Percentiles rank a stretch among this genome's conserved stretches.
Evolutionary conservation across 2,113 vertebrate genomes (phyloP).

Genomic region (rabbit (Oryctolagus cuniculus)): mOryCun1.1 NC_091433.1:136472001-136472500

Average conservation of each 20-base stretch:
- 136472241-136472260: not conserved
- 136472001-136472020: not conserved
- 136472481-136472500: not conserved
- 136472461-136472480: not conserved
- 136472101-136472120: not conserved
- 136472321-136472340: not conserved
- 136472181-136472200: not conserved
- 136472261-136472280: accelerated
- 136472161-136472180: not conserved
- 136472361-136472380: not conserved
- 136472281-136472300: not conserved
- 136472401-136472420: not conserved
- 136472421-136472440: not conserved
- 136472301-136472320: not conserved
- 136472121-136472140: not conserved
- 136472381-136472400: not conserved
- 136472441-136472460: not conserved
- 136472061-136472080: too few relatives aligned
- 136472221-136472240: not conserved
- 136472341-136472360: not conserved
- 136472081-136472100: not conserved
- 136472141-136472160: not conserved
- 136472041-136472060: not conserved
- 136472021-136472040: not conserved
- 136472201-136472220: not conserved